Evolutionary conservation across 2,888 invertebrate genomes (phyloP).

Genomic region (Andricus curvator): DNA sequence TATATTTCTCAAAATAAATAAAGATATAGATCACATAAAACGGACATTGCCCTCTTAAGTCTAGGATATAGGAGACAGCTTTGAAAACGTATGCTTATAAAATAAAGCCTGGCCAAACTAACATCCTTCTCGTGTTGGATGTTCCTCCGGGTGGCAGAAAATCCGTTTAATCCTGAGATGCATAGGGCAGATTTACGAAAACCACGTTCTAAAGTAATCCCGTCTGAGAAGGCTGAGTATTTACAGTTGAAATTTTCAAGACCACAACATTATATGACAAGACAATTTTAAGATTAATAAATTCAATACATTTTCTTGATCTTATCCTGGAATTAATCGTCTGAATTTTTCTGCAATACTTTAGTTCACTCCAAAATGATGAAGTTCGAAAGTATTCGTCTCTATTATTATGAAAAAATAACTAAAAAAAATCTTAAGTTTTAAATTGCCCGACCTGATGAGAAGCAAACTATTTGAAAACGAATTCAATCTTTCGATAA

Average conservation of each 20-base stretch:
- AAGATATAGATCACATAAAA: constrained; percentile 12
- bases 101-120: constrained; percentile 19
- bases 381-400: too few relatives aligned
- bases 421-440: too few relatives aligned
- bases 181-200: constrained; percentile 36
- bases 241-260: not conserved
- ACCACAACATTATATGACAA: not conserved
- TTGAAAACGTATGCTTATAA: constrained; percentile 23
- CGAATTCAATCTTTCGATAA: too few relatives aligned
- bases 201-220: constrained; percentile 21
- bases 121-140: not conserved
- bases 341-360: too few relatives aligned
- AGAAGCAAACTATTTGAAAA: too few relatives aligned
- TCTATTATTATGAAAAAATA: too few relatives aligned
- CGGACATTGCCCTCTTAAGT: constrained; percentile 13
- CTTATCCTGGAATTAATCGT: too few relatives aligned
- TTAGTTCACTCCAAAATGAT: too few relatives aligned
- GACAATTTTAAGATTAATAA: not conserved
- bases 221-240: not conserved
- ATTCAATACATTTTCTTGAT: too few relatives aligned
- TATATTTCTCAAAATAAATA: constrained; percentile 6
- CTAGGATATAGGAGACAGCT: constrained; percentile 14
- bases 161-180: constrained; percentile 30
- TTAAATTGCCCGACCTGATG: too few relatives aligned
- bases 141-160: not conserved